These are phyloP conservation scores for Alaudala cheleensis DNA, from an alignment of 2,113 vertebrate species.

Conservation along the genomic window DNA sequence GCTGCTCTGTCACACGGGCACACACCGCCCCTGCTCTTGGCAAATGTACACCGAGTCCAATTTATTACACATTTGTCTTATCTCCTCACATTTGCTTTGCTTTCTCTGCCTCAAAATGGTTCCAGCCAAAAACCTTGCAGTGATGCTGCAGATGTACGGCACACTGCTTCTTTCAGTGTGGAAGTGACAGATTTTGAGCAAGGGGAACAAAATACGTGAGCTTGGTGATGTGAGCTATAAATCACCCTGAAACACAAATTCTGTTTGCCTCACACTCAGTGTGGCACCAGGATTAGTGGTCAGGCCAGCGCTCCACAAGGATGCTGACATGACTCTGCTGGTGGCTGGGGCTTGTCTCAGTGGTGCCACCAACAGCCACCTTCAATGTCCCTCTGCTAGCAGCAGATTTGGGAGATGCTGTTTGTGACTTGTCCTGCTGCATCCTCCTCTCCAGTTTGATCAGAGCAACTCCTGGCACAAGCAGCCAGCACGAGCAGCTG, in stretches of 20 bases:
- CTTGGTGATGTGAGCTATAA: not conserved
- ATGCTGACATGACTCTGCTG: not conserved
- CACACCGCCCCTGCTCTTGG: fast-evolving
- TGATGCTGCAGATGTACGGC: fast-evolving
- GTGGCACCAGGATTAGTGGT: fast-evolving
- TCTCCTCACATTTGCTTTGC: not conserved
- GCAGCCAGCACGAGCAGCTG: not conserved
- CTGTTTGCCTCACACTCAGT: not conserved
- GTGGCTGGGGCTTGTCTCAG: not conserved
- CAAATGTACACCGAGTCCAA: not conserved
- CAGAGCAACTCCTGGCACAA: not conserved
- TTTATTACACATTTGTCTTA: not conserved
- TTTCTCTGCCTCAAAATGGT: not conserved
- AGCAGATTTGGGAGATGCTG: not conserved
- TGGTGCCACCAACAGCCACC: not conserved
- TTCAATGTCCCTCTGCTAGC: not conserved
- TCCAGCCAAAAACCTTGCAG: not conserved
- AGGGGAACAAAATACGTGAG: fast-evolving
- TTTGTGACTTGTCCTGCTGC: no score
- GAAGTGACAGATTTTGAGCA: not conserved
- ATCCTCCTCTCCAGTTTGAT: not conserved
- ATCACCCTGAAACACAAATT: not conserved
- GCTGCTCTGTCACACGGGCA: not conserved
- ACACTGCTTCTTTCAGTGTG: fast-evolving
- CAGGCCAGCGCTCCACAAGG: fast-evolving